These are phyloP conservation scores for Smithornis capensis DNA, from an alignment of 2,113 vertebrate genomes.

Conservation along the genomic window DNA sequence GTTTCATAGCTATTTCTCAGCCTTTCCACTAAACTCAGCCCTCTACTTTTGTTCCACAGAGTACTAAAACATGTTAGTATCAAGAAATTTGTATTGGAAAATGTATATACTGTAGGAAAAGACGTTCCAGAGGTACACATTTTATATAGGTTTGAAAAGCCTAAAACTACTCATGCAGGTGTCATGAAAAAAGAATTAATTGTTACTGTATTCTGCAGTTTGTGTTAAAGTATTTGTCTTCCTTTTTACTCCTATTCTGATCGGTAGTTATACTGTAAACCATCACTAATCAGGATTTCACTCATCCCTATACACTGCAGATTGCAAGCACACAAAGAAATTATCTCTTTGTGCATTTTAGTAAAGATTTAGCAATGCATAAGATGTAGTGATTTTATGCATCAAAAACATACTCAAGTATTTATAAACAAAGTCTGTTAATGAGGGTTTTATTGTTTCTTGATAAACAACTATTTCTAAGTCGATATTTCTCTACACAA, in stretches of 20 bases:
- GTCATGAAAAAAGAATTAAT: background rate
- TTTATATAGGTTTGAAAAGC: background rate
- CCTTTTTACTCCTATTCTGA: background rate
- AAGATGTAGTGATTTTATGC: background rate
- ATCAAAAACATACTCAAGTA: background rate
- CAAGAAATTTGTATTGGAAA: background rate
- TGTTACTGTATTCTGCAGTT: background rate
- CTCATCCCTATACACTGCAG: background rate
- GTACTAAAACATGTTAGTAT: background rate
- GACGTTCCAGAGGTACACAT: background rate
- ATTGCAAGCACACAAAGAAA: background rate
- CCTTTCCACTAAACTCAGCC: background rate
- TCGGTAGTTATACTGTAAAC: background rate
- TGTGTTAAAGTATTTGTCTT: background rate
- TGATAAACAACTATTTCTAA: background rate
- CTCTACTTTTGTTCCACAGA: background rate
- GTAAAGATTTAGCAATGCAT: background rate
- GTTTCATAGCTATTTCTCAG: background rate
- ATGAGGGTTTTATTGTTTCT: background rate
- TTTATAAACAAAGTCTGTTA: background rate
- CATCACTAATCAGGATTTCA: background rate
- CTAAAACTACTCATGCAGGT: background rate
- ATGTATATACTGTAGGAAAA: background rate
- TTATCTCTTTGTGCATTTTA: background rate
- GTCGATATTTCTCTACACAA: background rate